Evolutionary conservation across 2,888 invertebrate genomes (phyloP), one percentile per base, ranked within the genome.

Genomic region (Cylindroiulus punctatus): DNA sequence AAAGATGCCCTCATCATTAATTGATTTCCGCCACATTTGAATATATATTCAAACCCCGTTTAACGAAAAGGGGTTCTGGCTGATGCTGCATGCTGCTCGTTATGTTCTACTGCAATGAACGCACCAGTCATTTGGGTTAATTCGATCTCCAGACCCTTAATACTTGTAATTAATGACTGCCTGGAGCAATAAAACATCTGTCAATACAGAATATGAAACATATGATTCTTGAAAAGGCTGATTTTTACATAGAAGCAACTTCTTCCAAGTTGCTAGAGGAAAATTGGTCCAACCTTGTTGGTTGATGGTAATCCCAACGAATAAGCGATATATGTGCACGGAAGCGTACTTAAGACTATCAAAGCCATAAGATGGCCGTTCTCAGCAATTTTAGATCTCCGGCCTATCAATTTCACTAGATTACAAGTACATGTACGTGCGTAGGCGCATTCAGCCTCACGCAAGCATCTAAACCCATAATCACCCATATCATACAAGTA

Each of bases 1-100:
- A 65, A 65, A 26, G 65, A 65, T 65, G 8, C 65, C 65, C 65
- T 12, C 65, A 65, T 65, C 65, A n/a, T 65, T 65, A 65, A 65
- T 65, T 65, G 65, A 65, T 65, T 65, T 65, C 65, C 65, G 65
- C 65, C 26, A 26, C 65, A 65, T 65, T 65, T 65, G 26, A 65
- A 65, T 26, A 65, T n/a, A n/a, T 65, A 65, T 65, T 65, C 10
- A 22, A 65, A 65, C n/a, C 26, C 65, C n/a, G 52, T n/a, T 52
- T 52, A 52, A 52, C n/a, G 52, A 52, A 52, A 52, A 19, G 47
- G 36, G 36, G 12, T 12, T 44, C 36, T 2, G 36, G 44, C n/a
- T 4, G n/a, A 10, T 19, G 52, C 52, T n/a, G n/a, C n/a, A n/a
- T n/a, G n/a, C n/a, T 19, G 52, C 52, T 52, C 52, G n/a, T 52